phyloP scores from a whole-genome alignment of 2,113 vertebrate genomes.

The Oncorhynchus gorbuscha region DNA sequence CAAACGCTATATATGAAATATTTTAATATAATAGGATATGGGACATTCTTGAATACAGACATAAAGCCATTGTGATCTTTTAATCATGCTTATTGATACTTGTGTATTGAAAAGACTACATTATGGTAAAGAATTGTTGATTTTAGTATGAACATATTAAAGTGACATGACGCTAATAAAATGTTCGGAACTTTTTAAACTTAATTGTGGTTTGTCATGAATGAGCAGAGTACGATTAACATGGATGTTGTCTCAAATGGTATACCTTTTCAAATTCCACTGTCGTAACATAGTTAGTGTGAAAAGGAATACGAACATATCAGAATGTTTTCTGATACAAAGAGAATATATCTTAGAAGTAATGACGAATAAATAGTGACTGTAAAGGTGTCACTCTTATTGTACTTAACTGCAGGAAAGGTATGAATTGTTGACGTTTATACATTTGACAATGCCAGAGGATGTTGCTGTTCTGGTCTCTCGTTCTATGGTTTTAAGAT shows the following conservation, averaged over 20 bases:
- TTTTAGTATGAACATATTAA: conserved; percentile 66
- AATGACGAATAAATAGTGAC: too few species aligned
- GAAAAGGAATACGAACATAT: too few species aligned
- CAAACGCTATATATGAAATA: conserved; percentile 72
- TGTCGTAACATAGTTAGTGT: too few species aligned
- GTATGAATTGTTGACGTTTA: too few species aligned
- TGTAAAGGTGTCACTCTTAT: too few species aligned
- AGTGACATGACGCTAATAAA: conserved; percentile 67
- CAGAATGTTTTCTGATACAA: too few species aligned
- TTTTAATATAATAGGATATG: conserved; percentile 79
- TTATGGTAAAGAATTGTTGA: conserved; percentile 66
- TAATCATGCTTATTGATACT: conserved; percentile 73
- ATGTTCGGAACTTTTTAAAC: conserved; percentile 69
- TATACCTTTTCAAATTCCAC: too few species aligned
- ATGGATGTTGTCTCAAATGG: neutral
- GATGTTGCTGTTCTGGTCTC: too few species aligned
- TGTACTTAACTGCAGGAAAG: too few species aligned
- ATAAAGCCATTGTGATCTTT: conserved; percentile 76
- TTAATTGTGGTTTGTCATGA: conserved; percentile 49
- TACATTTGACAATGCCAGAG: too few species aligned
- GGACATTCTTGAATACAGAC: conserved; percentile 72
- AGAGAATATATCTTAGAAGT: too few species aligned
- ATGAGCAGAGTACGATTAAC: neutral
- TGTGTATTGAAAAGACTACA: conserved; percentile 73
- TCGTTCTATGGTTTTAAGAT: too few species aligned